Evolutionary conservation across 2,888 invertebrate genomes (phyloP).

Genomic region (Cheilosia grossa): DNA sequence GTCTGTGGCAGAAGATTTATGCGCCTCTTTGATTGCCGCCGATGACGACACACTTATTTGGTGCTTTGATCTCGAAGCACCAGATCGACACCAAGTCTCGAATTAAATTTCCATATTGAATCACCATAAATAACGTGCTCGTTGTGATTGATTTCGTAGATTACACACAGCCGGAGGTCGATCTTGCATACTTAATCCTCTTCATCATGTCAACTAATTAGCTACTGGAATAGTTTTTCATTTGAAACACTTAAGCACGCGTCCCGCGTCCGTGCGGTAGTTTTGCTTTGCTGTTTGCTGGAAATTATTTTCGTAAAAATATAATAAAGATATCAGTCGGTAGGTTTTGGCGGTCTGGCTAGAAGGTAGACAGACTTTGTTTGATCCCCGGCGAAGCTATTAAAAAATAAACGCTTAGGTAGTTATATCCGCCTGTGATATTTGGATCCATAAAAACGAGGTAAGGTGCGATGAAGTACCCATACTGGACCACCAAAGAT

Average conservation of each 20-base stretch:
- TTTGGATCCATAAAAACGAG: conserved; percentile 40
- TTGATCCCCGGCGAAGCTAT: conserved; percentile 54
- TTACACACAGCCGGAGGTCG: conserved; percentile 45
- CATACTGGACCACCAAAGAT: conserved; percentile 63
- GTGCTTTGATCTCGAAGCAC: conserved; percentile 63
- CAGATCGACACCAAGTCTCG: conserved; percentile 34
- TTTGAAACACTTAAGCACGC: conserved; percentile 69
- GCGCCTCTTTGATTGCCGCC: conserved; percentile 53
- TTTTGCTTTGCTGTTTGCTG: conserved; percentile 32
- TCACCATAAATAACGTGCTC: conserved; percentile 66
- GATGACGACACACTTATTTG: conserved; percentile 59
- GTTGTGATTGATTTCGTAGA: conserved; percentile 43
- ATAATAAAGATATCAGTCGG: conserved; percentile 60
- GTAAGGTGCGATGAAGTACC: conserved; percentile 56
- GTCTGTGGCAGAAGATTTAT: conserved; percentile 55
- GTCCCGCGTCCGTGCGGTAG: conserved; percentile 57
- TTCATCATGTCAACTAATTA: conserved; percentile 71
- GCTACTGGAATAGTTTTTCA: conserved; percentile 56
- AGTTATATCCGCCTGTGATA: conserved; percentile 40
- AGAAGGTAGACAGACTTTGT: background rate
- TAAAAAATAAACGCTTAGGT: conserved; percentile 20
- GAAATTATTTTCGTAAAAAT: conserved; percentile 35
- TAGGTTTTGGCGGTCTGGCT: conserved; percentile 4
- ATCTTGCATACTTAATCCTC: conserved; percentile 56
- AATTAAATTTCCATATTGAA: conserved; percentile 64